Evolutionary conservation across 1,140 invertebrate species (phyloP).

Genomic region (Doryteuthis pealeii): DNA sequence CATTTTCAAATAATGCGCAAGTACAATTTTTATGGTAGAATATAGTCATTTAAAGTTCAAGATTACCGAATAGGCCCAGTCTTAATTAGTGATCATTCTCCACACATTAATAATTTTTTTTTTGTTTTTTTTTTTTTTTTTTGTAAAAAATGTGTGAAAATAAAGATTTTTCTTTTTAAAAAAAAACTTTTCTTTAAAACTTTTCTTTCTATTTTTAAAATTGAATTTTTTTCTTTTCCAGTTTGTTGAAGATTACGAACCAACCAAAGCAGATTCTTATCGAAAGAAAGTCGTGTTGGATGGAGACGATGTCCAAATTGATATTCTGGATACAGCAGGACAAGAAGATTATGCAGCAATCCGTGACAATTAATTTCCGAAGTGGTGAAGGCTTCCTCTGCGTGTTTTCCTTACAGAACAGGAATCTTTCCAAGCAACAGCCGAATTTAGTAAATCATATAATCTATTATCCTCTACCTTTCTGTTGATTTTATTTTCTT

Average conservation of each 20-base stretch:
- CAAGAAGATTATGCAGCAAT: constrained; percentile 96
- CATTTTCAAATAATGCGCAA: too few relatives aligned
- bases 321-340: constrained; percentile 98
- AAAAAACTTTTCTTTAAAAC: too few relatives aligned
- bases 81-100: too few relatives aligned
- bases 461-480: background rate
- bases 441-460: constrained; percentile 84
- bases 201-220: too few relatives aligned
- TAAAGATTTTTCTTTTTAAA: too few relatives aligned
- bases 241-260: constrained; percentile 99
- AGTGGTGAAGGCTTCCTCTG: constrained; percentile 99
- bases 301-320: constrained; percentile 92
- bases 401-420: constrained; percentile 98
- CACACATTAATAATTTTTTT: too few relatives aligned
- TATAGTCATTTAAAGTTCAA: too few relatives aligned
- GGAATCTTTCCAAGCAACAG: constrained; percentile 97
- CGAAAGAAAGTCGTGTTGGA: constrained; percentile 93
- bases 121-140: too few relatives aligned
- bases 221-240: constrained; percentile 56
- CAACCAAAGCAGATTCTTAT: constrained; percentile 99
- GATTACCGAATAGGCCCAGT: too few relatives aligned
- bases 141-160: too few relatives aligned
- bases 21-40: too few relatives aligned
- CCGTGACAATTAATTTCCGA: constrained; percentile 97
- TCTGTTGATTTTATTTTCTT: constrained; percentile 5